These are phyloP conservation scores for Stenodema calcarata DNA, from an alignment of 2,888 invertebrate species.

Conservation along the genomic window DNA sequence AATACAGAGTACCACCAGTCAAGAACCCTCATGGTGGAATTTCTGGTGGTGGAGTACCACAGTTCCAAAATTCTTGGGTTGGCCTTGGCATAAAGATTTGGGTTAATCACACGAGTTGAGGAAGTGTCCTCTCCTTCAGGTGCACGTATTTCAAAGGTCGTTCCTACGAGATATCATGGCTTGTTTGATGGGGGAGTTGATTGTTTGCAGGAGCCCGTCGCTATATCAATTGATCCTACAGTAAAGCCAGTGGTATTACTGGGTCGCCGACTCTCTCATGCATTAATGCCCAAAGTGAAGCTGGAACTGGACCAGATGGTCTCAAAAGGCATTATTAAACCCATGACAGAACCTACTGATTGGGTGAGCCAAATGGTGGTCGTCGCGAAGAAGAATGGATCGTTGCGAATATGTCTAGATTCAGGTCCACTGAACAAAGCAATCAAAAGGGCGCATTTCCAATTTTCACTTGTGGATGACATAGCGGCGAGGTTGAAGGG, in stretches of 20 bases:
- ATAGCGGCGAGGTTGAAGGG: constrained; percentile 21
- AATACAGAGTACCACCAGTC: background rate
- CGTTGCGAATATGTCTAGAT: constrained; percentile 49
- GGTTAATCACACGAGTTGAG: background rate
- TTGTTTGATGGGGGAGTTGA: constrained; percentile 9
- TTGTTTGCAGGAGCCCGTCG: background rate
- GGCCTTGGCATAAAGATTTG: background rate
- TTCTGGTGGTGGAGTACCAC: too few relatives aligned
- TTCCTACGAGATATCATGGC: background rate
- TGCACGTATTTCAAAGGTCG: background rate
- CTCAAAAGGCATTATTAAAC: constrained; percentile 1
- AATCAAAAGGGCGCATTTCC: constrained; percentile 33
- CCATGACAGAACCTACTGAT: constrained; percentile 37
- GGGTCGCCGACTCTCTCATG: constrained; percentile 14
- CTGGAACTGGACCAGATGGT: constrained; percentile 40
- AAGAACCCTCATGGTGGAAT: too few relatives aligned
- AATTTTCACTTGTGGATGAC: constrained; percentile 38
- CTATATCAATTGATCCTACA: background rate
- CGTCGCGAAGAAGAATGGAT: constrained; percentile 1
- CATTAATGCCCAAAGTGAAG: constrained; percentile 34
- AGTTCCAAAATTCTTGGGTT: background rate
- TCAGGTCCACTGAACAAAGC: constrained; percentile 31
- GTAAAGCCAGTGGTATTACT: constrained; percentile 34
- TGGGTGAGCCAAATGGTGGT: constrained; percentile 47
- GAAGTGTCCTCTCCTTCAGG: background rate